These are phyloP conservation scores for Cottus gobio DNA, from an alignment of 2,113 vertebrate genomes.

Conservation along the genomic window DNA sequence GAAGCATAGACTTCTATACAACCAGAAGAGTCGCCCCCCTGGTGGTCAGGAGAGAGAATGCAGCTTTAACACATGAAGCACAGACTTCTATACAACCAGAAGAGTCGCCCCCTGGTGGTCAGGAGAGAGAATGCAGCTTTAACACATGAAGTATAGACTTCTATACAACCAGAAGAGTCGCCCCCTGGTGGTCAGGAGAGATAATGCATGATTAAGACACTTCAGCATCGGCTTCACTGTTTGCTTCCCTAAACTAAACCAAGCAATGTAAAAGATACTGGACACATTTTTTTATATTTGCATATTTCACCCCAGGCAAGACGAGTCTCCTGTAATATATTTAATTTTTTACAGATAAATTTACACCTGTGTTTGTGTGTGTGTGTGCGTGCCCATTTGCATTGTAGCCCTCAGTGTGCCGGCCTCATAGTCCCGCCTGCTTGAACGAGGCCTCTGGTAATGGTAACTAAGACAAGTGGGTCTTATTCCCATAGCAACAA, in stretches of 20 bases:
- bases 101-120: background rate
- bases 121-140: background rate
- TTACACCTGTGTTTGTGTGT: constrained; percentile 26
- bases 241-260: background rate
- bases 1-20: too few species aligned
- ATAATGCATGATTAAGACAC: too few species aligned
- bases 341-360: constrained; percentile 7
- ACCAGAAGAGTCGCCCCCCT: background rate
- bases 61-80: background rate
- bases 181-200: too few species aligned
- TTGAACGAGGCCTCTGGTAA: constrained; percentile 64
- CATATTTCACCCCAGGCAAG: constrained; percentile 13
- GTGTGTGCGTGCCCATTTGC: constrained; percentile 26
- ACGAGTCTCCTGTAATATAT: background rate
- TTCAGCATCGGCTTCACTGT: background rate
- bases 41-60: background rate
- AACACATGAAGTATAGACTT: too few species aligned
- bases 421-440: constrained; percentile 56
- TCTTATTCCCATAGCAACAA: constrained; percentile 82
- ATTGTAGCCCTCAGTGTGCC: constrained; percentile 29
- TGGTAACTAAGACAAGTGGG: constrained; percentile 73
- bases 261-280: constrained; percentile 35
- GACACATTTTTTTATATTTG: constrained; percentile 12
- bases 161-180: too few species aligned
- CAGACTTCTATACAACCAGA: too few species aligned